Evolutionary conservation across 2,113 vertebrate genomes (phyloP).

Genomic region (Zapus hudsonius): DNA sequence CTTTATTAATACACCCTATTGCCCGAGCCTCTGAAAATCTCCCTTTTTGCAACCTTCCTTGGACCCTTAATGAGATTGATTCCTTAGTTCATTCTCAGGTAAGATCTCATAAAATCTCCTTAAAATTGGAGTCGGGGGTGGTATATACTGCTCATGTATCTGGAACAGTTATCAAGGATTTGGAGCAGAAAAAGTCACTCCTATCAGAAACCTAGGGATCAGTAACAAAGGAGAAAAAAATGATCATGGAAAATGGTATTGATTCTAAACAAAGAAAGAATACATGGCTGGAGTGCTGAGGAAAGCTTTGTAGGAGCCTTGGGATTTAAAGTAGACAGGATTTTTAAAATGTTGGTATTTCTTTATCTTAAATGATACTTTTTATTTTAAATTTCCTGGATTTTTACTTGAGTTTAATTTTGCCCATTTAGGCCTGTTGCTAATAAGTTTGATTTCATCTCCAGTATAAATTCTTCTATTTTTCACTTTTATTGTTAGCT

Average conservation of each 20-base stretch:
- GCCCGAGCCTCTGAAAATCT: not conserved
- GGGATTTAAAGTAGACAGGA: not conserved
- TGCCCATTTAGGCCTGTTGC: not conserved
- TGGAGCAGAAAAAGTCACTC: not conserved
- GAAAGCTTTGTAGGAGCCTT: not conserved
- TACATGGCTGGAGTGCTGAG: too few relatives aligned
- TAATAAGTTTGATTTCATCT: slow-evolving; percentile 37
- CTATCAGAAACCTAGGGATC: not conserved
- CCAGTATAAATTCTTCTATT: not conserved
- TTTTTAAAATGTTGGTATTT: slow-evolving; percentile 36
- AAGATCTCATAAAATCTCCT: not conserved
- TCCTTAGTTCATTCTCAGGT: slow-evolving; percentile 29
- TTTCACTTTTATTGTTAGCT: slow-evolving; percentile 17
- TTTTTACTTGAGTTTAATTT: slow-evolving; percentile 44
- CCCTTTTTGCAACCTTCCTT: not conserved
- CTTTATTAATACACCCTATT: not conserved
- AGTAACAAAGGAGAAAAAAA: slow-evolving; percentile 38
- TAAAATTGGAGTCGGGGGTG: not conserved
- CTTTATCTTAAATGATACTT: slow-evolving; percentile 36
- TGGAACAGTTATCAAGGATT: not conserved
- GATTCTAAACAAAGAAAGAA: slow-evolving; percentile 39
- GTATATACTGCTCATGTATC: not conserved
- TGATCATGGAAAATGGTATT: not conserved
- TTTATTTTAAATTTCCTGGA: not conserved
- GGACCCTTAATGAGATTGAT: slow-evolving; percentile 17